Percentiles rank a stretch among this genome's conserved stretches.
phyloP scores from a whole-genome alignment of 1,140 invertebrate genomes.

The Neelides sp. region DNA sequence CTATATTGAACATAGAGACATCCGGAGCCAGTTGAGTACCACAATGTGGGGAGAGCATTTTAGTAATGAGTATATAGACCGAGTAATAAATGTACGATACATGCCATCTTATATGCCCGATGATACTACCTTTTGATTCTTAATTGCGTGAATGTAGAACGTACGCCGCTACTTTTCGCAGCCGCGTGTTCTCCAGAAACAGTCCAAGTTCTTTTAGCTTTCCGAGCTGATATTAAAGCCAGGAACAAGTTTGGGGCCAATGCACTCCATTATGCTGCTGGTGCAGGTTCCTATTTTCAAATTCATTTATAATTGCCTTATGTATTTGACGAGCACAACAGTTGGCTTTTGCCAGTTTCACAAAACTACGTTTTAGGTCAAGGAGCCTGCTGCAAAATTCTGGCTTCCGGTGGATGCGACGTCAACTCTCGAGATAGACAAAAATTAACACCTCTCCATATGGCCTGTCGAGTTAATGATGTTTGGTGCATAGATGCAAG shows the following conservation, averaged over 20 bases:
- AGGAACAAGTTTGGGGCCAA: slow-evolving; percentile 30
- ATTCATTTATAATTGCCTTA: background rate
- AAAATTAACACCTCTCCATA: slow-evolving; percentile 30
- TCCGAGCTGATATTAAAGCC: slow-evolving; percentile 25
- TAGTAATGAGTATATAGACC: too few species aligned
- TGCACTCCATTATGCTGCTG: slow-evolving; percentile 30
- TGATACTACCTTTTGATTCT: too few species aligned
- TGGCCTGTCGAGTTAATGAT: slow-evolving; percentile 29
- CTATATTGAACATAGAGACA: background rate
- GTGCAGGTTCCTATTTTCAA: slow-evolving; percentile 20
- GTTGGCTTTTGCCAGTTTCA: too few species aligned
- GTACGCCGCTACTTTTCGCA: slow-evolving; percentile 28
- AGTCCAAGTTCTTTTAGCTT: slow-evolving; percentile 25
- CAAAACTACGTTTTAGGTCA: slow-evolving; percentile 23
- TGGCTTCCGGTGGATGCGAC: slow-evolving; percentile 25
- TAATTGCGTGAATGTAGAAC: slow-evolving; percentile 18
- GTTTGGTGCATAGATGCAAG: slow-evolving; percentile 30
- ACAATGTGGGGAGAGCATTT: too few species aligned
- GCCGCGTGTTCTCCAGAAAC: slow-evolving; percentile 24
- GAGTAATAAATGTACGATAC: too few species aligned
- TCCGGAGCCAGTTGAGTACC: too few species aligned
- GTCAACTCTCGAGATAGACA: slow-evolving; percentile 29
- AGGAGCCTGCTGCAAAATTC: slow-evolving; percentile 24
- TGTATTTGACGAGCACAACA: too few species aligned
- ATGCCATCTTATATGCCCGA: too few species aligned